Evolutionary conservation across 1,140 invertebrate species (phyloP).

Genomic region (Halesus radiatus): DNA sequence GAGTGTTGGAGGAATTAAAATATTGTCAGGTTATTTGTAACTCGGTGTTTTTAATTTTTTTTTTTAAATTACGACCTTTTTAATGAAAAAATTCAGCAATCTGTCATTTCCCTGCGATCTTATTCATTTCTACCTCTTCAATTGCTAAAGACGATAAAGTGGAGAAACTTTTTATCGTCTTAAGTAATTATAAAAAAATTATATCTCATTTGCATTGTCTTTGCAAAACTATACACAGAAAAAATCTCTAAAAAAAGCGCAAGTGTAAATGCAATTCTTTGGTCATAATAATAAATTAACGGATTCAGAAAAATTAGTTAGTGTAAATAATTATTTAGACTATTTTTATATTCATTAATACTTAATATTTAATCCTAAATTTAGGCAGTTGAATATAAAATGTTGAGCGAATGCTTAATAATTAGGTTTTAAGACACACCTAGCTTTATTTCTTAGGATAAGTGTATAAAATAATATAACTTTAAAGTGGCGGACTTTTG

Average conservation of each 20-base stretch:
- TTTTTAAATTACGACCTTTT: no score
- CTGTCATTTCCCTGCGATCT: background rate
- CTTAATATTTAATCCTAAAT: constrained; percentile 20
- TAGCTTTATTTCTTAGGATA: constrained; percentile 1
- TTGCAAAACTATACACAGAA: background rate
- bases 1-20: no score
- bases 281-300: background rate
- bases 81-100: background rate
- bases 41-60: background rate
- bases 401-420: constrained; percentile 8
- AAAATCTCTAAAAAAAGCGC: background rate
- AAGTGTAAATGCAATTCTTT: constrained; percentile 11
- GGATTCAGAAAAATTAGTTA: constrained; percentile 2
- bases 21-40: no score
- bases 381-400: constrained; percentile 27
- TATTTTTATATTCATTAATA: constrained; percentile 36
- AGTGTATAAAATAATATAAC: constrained; percentile 11
- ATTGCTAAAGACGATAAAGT: background rate
- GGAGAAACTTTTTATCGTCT: no score
- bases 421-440: background rate
- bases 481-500: background rate
- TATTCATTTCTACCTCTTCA: background rate
- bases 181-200: no score
- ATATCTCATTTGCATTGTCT: background rate
- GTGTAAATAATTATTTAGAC: constrained; percentile 29